phyloP scores from a whole-genome alignment of 1,140 invertebrate genomes.

The Eueides isabella region DNA sequence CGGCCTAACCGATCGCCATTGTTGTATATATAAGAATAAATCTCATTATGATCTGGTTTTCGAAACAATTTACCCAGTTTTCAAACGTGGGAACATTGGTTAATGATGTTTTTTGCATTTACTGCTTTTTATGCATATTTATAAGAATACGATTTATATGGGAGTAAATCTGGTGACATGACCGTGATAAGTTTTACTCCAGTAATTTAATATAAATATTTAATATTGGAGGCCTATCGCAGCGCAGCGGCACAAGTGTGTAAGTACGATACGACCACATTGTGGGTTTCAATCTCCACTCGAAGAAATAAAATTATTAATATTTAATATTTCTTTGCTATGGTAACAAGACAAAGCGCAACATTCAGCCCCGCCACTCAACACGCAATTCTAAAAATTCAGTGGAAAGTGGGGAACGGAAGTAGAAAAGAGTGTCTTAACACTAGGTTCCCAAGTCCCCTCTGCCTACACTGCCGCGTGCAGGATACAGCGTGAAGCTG shows the following conservation, averaged over 20 bases:
- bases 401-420: no score
- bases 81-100: slow-evolving; percentile 39
- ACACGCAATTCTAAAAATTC: no score
- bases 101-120: slow-evolving; percentile 16
- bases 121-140: background rate
- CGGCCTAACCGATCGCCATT: background rate
- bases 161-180: background rate
- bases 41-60: slow-evolving; percentile 38
- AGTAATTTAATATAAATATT: no score
- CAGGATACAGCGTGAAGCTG: background rate
- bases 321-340: no score
- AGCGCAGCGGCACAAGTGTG: no score
- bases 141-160: background rate
- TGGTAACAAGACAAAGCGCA: no score
- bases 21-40: slow-evolving; percentile 18
- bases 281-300: no score
- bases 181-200: background rate
- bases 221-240: background rate
- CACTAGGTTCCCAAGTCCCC: background rate
- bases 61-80: slow-evolving; percentile 40
- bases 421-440: no score
- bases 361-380: no score
- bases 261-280: no score
- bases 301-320: no score
- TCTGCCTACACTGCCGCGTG: background rate